Percentiles rank a stretch among this genome's conserved stretches.
phyloP scores from a whole-genome alignment of 2,888 invertebrate genomes.

The Prosopocoilus inquinatus region DNA sequence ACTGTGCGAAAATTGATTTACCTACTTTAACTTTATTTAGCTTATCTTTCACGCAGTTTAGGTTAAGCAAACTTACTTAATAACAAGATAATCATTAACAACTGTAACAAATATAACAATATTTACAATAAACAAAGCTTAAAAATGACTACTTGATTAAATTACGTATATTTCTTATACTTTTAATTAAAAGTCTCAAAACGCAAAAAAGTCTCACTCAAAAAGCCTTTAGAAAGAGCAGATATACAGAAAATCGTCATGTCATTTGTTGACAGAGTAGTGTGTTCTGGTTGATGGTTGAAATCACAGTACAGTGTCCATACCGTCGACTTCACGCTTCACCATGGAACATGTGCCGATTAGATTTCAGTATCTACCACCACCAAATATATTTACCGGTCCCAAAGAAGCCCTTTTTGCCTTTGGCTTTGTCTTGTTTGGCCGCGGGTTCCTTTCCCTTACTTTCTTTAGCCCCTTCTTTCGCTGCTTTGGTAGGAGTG shows the following conservation, averaged over 20 bases:
- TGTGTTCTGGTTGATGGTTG: constrained; percentile 26
- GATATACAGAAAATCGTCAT: constrained; percentile 17
- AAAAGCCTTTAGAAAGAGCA: constrained; percentile 37
- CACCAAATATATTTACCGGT: constrained; percentile 81
- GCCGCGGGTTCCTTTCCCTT: constrained; percentile 42
- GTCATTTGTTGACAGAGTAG: not conserved
- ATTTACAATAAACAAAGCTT: constrained; percentile 13
- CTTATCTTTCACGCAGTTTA: too few relatives aligned
- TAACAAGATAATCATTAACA: constrained; percentile 2
- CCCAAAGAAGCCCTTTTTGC: constrained; percentile 81
- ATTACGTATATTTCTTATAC: constrained; percentile 20
- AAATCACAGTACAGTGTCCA: constrained; percentile 32
- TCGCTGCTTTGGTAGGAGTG: constrained; percentile 18
- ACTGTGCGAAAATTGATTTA: too few relatives aligned
- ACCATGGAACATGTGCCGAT: constrained; percentile 39
- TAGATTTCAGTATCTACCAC: constrained; percentile 56
- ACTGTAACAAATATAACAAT: constrained; percentile 7
- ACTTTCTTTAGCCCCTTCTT: constrained; percentile 55
- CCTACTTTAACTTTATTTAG: too few relatives aligned
- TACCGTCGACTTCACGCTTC: constrained; percentile 43
- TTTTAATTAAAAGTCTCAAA: constrained; percentile 4
- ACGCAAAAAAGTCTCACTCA: constrained; percentile 32
- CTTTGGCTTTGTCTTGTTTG: constrained; percentile 62
- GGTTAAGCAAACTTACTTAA: not conserved
- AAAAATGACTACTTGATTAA: constrained; percentile 3